These are phyloP conservation scores for Cheilinus undulatus DNA, from an alignment of 2,113 vertebrate species.

Conservation along the genomic window DNA sequence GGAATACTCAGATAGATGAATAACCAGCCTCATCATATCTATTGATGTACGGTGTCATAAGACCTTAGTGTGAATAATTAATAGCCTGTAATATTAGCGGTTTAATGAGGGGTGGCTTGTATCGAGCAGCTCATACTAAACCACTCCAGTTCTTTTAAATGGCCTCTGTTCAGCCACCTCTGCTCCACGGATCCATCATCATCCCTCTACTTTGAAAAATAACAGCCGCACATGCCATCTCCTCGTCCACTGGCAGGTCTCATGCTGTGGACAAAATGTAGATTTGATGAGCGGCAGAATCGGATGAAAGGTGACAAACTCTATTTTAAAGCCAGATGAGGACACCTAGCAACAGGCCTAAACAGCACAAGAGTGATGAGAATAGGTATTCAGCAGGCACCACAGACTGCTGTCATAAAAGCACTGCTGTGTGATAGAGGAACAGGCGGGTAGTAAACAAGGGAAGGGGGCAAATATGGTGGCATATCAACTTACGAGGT, in stretches of 20 bases:
- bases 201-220: slow-evolving; percentile 20
- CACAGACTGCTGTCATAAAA: slow-evolving; percentile 35
- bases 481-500: slow-evolving; percentile 12
- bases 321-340: slow-evolving; percentile 20
- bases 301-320: slow-evolving; percentile 49
- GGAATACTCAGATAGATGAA: slow-evolving; percentile 21
- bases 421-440: slow-evolving; percentile 27
- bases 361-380: slow-evolving; percentile 49
- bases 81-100: slow-evolving; percentile 50
- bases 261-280: slow-evolving; percentile 44
- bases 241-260: slow-evolving; percentile 22
- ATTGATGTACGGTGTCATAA: slow-evolving; percentile 50
- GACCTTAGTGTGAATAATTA: slow-evolving; percentile 63
- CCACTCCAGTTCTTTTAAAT: slow-evolving; percentile 15
- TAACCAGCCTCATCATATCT: slow-evolving; percentile 26
- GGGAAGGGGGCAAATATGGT: slow-evolving; percentile 26
- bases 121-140: slow-evolving; percentile 28
- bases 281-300: slow-evolving; percentile 48
- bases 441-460: slow-evolving; percentile 19
- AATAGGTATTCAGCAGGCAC: slow-evolving; percentile 24
- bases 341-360: slow-evolving; percentile 11
- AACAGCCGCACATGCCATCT: slow-evolving; percentile 10
- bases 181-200: slow-evolving; percentile 21
- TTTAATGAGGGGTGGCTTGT: slow-evolving; percentile 48
- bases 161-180: not conserved